Conservation (phyloP, 2,888 invertebrate species). For the Mythimna lalbum region DNA sequence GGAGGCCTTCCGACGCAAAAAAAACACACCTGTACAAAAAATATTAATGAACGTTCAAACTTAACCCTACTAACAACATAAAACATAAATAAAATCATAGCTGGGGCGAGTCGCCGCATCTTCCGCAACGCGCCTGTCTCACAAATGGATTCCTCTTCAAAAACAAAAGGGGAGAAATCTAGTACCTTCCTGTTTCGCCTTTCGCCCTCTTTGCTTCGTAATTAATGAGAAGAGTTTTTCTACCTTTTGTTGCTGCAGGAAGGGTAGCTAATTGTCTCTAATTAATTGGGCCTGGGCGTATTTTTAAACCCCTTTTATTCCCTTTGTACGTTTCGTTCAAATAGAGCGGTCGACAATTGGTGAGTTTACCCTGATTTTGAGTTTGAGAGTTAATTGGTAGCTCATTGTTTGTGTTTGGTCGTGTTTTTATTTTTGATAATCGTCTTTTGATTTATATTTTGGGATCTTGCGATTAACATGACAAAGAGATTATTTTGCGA, state of each 20-base stretch:
- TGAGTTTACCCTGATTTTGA: conserved; percentile 73
- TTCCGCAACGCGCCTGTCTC: conserved; percentile 66
- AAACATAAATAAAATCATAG: conserved; percentile 37
- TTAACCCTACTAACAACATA: conserved; percentile 9
- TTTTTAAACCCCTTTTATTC: conserved; percentile 85
- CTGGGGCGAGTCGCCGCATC: conserved; percentile 52
- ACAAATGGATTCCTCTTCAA: conserved; percentile 71
- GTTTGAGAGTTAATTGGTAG: conserved; percentile 79
- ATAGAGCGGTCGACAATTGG: conserved; percentile 73
- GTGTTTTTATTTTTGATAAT: conserved; percentile 55
- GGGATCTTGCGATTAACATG: conserved; percentile 10
- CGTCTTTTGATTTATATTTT: conserved; percentile 28
- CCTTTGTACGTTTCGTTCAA: conserved; percentile 75
- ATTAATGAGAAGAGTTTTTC: conserved; percentile 89
- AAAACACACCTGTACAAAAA: background rate
- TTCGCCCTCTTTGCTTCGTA: conserved; percentile 75
- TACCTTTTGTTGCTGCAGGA: conserved; percentile 87
- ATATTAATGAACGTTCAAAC: background rate
- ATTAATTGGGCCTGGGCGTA: conserved; percentile 87
- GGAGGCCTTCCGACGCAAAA: too few species aligned
- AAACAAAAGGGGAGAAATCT: conserved; percentile 77
- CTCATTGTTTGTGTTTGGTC: conserved; percentile 72
- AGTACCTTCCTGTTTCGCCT: conserved; percentile 71
- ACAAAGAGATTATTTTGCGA: conserved; percentile 5
- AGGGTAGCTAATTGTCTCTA: conserved; percentile 89